Percentiles rank a stretch among this genome's conserved stretches.
Evolutionary conservation across 2,113 vertebrate species (phyloP).

Genomic region (Furnarius figulus): DNA sequence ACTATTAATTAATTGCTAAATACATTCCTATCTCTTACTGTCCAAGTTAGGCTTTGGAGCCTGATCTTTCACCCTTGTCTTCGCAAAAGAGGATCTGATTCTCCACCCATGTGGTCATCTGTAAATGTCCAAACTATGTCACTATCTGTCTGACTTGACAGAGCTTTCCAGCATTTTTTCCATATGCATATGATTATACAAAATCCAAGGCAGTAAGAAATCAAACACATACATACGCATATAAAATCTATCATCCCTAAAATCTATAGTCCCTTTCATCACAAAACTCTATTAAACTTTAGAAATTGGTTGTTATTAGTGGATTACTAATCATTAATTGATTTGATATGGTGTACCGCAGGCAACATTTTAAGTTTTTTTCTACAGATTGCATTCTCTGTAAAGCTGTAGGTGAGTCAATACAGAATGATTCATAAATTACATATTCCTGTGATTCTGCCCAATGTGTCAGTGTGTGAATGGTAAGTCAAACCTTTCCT

Average conservation of each 20-base stretch:
- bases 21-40: not conserved
- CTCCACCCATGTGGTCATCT: not conserved
- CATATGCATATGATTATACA: not conserved
- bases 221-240: not conserved
- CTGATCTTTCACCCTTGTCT: not conserved
- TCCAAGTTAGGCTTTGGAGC: not conserved
- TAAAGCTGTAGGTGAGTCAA: not conserved
- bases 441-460: not conserved
- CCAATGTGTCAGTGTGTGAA: accelerated
- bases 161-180: not conserved
- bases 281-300: not conserved
- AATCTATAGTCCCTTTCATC: not conserved
- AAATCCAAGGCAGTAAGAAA: not conserved
- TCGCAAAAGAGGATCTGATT: not conserved
- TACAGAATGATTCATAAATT: not conserved
- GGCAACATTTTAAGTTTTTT: not conserved
- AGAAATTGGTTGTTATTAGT: not conserved
- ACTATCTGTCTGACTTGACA: not conserved
- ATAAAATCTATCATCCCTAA: not conserved
- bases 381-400: not conserved
- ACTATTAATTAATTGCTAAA: not conserved
- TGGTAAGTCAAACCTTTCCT: accelerated
- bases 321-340: not conserved
- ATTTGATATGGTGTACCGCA: not conserved
- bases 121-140: not conserved